A percentile compares a stretch with the other conserved stretches of the same genome.
Evolutionary conservation across 2,888 invertebrate species (phyloP).

Genomic region (Achlya flavicornis): DNA sequence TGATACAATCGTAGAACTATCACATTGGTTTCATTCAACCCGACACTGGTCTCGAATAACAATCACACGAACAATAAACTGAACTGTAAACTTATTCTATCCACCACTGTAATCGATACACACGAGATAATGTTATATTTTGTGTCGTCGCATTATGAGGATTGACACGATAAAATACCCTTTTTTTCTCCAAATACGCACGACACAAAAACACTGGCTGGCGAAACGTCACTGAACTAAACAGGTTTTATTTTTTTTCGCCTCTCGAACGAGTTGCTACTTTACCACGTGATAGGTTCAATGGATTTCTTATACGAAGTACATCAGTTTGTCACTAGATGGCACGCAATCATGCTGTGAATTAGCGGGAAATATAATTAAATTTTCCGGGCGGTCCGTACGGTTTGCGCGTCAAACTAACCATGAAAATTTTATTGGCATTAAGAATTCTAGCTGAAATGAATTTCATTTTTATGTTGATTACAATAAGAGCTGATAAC

Average conservation of each 20-base stretch:
- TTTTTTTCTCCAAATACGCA: conserved; percentile 41
- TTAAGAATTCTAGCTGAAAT: conserved; percentile 53
- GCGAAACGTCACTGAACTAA: conserved; percentile 70
- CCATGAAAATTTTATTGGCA: conserved; percentile 61
- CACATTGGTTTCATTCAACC: conserved; percentile 48
- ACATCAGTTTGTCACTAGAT: conserved; percentile 50
- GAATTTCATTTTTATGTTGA: conserved; percentile 65
- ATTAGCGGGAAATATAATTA: conserved; percentile 43
- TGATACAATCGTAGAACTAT: conserved; percentile 52
- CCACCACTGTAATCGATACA: not conserved
- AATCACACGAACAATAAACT: conserved; percentile 11
- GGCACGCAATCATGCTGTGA: conserved; percentile 38
- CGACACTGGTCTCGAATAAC: conserved; percentile 28
- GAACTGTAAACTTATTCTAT: not conserved
- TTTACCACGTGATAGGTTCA: conserved; percentile 54
- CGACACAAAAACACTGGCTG: conserved; percentile 69
- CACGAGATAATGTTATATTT: conserved; percentile 1
- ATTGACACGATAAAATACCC: conserved; percentile 8
- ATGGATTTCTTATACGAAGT: conserved; percentile 54
- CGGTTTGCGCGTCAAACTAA: conserved; percentile 55
- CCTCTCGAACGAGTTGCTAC: conserved; percentile 36
- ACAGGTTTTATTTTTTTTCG: conserved; percentile 74
- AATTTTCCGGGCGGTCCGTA: conserved; percentile 34
- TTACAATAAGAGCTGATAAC: conserved; percentile 41
- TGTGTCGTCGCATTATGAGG: not conserved